Evolutionary conservation across 2,797 vertebrate genomes (phyloP).

Genomic region (Sciurus carolinensis): DNA sequence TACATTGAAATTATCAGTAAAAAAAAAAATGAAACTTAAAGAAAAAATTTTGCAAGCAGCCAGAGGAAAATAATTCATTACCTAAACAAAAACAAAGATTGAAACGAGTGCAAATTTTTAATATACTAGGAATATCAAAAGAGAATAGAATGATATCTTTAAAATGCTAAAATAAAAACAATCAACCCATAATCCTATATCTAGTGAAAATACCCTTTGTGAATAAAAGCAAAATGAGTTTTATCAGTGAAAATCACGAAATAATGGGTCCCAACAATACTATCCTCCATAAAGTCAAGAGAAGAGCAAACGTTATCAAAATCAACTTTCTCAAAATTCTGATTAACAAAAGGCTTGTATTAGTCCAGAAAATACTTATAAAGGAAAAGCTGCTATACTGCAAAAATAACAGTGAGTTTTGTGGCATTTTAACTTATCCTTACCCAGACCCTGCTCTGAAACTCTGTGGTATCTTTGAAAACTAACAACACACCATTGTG

Average conservation of each 20-base stretch:
- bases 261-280: not conserved
- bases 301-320: not conserved
- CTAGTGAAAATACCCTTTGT: not conserved
- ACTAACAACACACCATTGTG: not conserved
- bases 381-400: not conserved
- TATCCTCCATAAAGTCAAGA: not conserved
- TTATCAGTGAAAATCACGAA: not conserved
- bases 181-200: not conserved
- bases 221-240: constrained; percentile 1
- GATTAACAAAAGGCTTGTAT: not conserved
- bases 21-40: not conserved
- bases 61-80: not conserved
- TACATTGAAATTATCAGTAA: not conserved
- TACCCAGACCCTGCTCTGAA: not conserved
- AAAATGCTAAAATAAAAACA: not conserved
- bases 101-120: not conserved
- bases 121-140: not conserved
- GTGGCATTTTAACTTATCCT: not conserved
- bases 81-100: not conserved
- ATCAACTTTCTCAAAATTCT: not conserved
- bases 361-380: not conserved
- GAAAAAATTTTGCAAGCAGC: not conserved
- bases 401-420: not conserved
- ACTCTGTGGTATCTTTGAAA: not conserved
- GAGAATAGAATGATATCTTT: not conserved